phyloP scores from a whole-genome alignment of 2,888 invertebrate species.

The Euzetes globulus region DNA sequence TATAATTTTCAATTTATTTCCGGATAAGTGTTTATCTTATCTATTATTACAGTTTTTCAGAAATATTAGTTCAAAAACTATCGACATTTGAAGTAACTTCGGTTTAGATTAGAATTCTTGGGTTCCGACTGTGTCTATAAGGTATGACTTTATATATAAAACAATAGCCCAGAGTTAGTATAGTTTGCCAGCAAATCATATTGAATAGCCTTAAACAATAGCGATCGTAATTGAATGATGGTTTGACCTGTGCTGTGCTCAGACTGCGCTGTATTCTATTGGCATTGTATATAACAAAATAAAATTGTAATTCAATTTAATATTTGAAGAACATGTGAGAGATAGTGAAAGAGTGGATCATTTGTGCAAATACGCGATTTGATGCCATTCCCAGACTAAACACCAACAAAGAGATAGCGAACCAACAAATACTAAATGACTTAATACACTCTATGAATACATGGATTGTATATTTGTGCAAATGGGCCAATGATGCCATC shows the following conservation, averaged over 20 bases:
- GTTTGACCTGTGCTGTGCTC: constrained; percentile 6
- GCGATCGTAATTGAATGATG: constrained; percentile 28
- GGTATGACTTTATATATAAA: constrained; percentile 17
- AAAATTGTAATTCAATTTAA: constrained; percentile 30
- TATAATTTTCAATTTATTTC: not conserved
- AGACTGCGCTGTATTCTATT: not conserved
- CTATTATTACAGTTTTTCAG: not conserved
- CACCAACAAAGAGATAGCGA: not conserved
- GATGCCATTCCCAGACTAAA: constrained; percentile 10
- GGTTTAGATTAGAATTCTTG: too few relatives aligned
- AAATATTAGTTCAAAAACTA: too few relatives aligned
- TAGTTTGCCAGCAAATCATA: constrained; percentile 23
- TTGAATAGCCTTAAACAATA: constrained; percentile 30
- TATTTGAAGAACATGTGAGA: constrained; percentile 22
- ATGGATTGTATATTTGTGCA: not conserved
- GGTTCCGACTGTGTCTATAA: not conserved
- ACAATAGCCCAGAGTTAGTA: constrained; percentile 12
- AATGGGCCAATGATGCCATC: constrained; percentile 18
- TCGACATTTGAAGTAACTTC: too few relatives aligned
- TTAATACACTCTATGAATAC: constrained; percentile 26
- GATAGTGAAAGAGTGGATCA: constrained; percentile 25
- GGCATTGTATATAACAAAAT: constrained; percentile 22
- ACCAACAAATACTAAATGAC: constrained; percentile 10
- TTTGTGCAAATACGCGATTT: constrained; percentile 27
- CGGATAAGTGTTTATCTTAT: not conserved